Evolutionary conservation across 2,888 invertebrate genomes (phyloP), one percentile per base, ranked within the genome.

Genomic region (Patella pellucida): DNA sequence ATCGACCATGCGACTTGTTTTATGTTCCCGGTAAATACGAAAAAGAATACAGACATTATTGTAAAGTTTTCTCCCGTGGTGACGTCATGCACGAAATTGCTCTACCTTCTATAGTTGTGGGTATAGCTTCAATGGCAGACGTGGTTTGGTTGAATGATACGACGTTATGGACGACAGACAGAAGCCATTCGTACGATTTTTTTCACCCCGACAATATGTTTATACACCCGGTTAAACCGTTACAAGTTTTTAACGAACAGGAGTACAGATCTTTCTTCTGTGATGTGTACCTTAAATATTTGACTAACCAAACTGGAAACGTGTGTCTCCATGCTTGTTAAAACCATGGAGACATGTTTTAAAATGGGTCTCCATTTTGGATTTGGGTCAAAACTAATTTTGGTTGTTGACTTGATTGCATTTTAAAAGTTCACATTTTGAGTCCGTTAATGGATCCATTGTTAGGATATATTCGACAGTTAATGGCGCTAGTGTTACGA

Each of bases 161-260:
- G 50, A 73, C 69, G 12, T 41, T 73, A 23, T 73, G 73, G 73
- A 68, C 23, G 41, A 52, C 68, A 50, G 31, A 68, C n/a, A 41
- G 73, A 16, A 11, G 27, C 19, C 52, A 50, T 51, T 41, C 31
- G 19, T 23, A n/a, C 31, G 52, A 68, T 15, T n/a, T 52, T 23
- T 73, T 73, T 27, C 52, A 73, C 23, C 19, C 23, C 1, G 50
- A 68, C 31, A 41, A 50, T 16, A 41, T 31, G 15, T 73, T 69
- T 50, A n/a, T 73, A 14, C 73, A 73, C 23, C 73, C 73, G 1
- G 68, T 73, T 54, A 73, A 73, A 52, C 52, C 69, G 4, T 52
- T 51, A 16, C 68, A 68, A 27, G 73, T 69, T 50, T 50, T 73
- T 16, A 9, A 51, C 11, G 69, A 69, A 11, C 19, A 52, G 16